These are phyloP conservation scores for Heliopora coerulea DNA, from an alignment of 92 coral and sea anemone species.

Conservation along the genomic window DNA sequence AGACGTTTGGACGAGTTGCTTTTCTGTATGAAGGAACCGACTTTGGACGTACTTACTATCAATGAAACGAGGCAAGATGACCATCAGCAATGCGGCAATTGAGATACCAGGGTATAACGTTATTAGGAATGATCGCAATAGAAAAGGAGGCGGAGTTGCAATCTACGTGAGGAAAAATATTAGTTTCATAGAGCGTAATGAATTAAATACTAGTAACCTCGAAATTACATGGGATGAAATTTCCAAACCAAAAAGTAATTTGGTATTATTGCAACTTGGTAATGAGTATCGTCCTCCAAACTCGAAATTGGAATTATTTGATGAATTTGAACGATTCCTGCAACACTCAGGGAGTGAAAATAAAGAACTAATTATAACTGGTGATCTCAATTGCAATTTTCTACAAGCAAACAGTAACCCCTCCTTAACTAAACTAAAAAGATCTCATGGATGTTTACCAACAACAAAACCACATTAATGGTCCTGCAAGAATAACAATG, in stretches of 20 bases:
- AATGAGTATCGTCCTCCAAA: conserved; percentile 1
- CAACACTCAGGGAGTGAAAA: background rate
- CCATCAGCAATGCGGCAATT: too few relatives aligned
- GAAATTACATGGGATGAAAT: background rate
- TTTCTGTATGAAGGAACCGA: too few relatives aligned
- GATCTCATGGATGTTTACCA: background rate
- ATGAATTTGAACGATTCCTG: background rate
- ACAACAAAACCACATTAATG: background rate
- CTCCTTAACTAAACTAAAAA: background rate
- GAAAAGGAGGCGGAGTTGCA: too few relatives aligned
- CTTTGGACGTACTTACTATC: too few relatives aligned
- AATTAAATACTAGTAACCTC: background rate
- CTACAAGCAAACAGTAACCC: background rate
- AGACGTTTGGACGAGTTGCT: too few relatives aligned
- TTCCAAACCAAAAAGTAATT: background rate
- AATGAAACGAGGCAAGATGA: too few relatives aligned
- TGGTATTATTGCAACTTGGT: background rate
- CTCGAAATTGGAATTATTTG: background rate
- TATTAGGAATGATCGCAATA: too few relatives aligned
- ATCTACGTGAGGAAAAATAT: too few relatives aligned
- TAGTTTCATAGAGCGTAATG: background rate
- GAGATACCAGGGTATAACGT: too few relatives aligned
- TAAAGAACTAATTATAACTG: background rate
- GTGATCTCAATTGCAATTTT: conserved; percentile 7
- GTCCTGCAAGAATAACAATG: background rate